Percentiles rank a stretch among this genome's conserved stretches.
Evolutionary conservation across 2,113 vertebrate genomes (phyloP).

Genomic region (Cettia cetti): DNA sequence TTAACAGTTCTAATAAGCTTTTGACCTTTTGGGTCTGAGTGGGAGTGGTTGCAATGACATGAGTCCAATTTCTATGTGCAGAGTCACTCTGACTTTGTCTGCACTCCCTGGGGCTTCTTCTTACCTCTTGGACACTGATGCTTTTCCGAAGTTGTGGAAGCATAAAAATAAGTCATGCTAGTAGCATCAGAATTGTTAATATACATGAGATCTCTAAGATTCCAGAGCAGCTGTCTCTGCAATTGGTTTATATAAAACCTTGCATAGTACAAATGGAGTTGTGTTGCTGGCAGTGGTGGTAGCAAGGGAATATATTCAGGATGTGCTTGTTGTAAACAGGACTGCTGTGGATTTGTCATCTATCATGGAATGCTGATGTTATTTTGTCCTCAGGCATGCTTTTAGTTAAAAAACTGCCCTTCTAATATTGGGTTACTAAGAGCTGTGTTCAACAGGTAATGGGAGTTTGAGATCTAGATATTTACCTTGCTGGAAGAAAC

Average conservation of each 20-base stretch:
- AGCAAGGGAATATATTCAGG: not conserved
- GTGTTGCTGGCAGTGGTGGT: not conserved
- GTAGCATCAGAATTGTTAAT: not conserved
- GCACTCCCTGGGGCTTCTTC: not conserved
- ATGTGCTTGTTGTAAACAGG: not conserved
- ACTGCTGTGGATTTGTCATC: not conserved
- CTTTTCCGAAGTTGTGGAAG: not conserved
- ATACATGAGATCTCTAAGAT: not conserved
- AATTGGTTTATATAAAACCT: not conserved
- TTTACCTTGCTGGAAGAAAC: not conserved
- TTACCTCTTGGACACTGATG: not conserved
- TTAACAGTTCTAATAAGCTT: not conserved
- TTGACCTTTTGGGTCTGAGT: not conserved
- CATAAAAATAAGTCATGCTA: not conserved
- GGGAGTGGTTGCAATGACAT: rapidly evolving
- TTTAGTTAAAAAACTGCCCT: not conserved
- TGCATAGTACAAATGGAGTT: not conserved
- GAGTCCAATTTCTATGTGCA: not conserved
- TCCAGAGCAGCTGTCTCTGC: not conserved
- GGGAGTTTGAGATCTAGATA: not conserved
- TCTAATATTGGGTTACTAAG: not conserved
- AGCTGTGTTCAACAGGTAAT: not conserved
- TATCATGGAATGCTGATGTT: not conserved
- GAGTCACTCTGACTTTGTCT: not conserved
- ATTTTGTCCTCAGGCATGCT: not conserved